These are phyloP conservation scores for Indri indri DNA, from an alignment of 2,113 vertebrate genomes.

Conservation along the genomic window DNA sequence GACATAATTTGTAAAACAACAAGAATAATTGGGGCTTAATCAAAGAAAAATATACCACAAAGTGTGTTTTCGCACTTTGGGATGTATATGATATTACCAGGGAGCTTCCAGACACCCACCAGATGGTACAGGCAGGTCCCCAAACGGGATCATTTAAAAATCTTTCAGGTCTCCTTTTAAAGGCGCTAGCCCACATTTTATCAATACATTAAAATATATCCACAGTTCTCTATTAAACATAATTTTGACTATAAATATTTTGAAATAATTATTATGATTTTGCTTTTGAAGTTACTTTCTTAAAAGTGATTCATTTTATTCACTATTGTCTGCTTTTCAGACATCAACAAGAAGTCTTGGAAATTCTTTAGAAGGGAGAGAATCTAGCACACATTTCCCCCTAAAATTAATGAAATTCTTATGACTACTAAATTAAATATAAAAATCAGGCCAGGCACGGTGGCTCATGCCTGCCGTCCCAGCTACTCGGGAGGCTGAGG, in stretches of 20 bases:
- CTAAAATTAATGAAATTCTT: neutral
- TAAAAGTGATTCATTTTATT: neutral
- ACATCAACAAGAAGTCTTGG: neutral
- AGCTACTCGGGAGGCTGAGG: no score
- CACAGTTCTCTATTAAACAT: neutral
- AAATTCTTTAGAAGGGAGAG: neutral
- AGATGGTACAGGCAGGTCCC: neutral
- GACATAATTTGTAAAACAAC: neutral
- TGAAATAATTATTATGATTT: neutral
- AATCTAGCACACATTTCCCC: neutral
- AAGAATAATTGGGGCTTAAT: neutral
- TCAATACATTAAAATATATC: neutral
- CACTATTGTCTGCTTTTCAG: neutral
- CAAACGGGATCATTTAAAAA: neutral
- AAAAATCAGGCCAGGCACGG: neutral
- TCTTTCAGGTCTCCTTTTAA: neutral
- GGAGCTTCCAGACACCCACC: neutral
- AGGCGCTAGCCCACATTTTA: neutral
- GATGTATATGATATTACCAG: no score
- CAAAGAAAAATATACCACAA: neutral
- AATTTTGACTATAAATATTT: neutral
- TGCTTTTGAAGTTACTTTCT: neutral
- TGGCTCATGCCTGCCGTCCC: no score
- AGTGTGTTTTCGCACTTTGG: neutral
- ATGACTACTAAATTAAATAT: neutral